Evolutionary conservation across 2,113 vertebrate species (phyloP).

Genomic region (Carettochelys insculpta): DNA sequence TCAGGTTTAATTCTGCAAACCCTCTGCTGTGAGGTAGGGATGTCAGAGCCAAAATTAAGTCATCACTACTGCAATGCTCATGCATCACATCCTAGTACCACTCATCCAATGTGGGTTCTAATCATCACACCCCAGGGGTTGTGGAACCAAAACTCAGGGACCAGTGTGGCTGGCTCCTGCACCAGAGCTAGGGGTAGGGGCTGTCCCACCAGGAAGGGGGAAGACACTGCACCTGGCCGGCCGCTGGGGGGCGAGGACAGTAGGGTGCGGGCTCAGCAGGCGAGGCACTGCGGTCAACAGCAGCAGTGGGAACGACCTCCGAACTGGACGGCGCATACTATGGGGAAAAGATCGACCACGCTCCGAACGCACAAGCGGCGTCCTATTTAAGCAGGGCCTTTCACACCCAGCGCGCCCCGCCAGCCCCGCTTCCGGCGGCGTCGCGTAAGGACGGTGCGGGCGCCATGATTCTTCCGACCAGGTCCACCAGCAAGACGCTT

Average conservation of each 20-base stretch:
- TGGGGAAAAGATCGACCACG: too few relatives aligned
- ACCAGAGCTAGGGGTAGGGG: neutral
- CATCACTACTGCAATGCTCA: neutral
- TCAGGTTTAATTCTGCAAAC: neutral
- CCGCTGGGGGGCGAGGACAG: neutral
- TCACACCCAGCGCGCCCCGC: too few relatives aligned
- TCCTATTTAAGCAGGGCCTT: too few relatives aligned
- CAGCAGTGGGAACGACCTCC: neutral
- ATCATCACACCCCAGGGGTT: neutral
- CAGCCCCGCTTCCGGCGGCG: fast-evolving
- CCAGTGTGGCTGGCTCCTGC: neutral
- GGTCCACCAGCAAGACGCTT: too few relatives aligned
- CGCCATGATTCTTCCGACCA: fast-evolving
- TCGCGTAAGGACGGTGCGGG: fast-evolving
- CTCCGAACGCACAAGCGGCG: too few relatives aligned
- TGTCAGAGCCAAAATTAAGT: neutral
- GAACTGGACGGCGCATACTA: neutral
- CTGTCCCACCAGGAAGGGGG: neutral
- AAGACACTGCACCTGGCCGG: neutral
- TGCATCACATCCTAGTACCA: neutral
- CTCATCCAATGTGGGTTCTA: neutral
- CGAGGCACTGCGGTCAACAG: neutral
- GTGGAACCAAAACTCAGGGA: neutral
- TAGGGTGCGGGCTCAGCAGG: neutral
- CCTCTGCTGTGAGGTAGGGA: neutral